These are phyloP conservation scores for Danio tinwini DNA, from an alignment of 2,797 vertebrate species.

Conservation along the genomic window DNA sequence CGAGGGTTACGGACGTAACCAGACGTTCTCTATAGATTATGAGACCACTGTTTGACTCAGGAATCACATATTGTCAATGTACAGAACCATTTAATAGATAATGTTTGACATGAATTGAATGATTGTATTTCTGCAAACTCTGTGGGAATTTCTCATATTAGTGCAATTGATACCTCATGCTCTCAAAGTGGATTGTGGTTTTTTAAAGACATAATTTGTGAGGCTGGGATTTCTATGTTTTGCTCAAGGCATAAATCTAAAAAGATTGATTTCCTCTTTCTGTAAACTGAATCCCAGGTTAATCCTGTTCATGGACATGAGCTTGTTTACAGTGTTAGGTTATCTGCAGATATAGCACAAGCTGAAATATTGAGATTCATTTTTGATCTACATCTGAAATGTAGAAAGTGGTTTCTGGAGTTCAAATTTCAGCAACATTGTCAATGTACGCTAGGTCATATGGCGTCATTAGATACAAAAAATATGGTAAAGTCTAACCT, in stretches of 20 bases:
- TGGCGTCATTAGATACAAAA: no score
- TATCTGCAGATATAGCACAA: background rate
- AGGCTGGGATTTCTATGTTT: conserved; percentile 9
- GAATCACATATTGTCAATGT: background rate
- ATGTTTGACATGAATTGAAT: background rate
- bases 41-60: background rate
- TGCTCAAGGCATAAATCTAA: conserved; percentile 7
- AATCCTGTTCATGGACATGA: conserved; percentile 9
- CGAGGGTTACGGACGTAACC: no score
- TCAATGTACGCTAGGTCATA: no score
- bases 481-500: no score
- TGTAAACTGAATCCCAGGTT: conserved; percentile 27
- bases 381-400: conserved; percentile 5
- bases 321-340: background rate
- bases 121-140: background rate
- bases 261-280: conserved; percentile 10
- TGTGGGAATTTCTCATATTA: background rate
- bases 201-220: conserved; percentile 8
- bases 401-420: background rate
- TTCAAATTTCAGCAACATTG: no score
- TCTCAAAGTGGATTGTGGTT: background rate
- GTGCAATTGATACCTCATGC: background rate
- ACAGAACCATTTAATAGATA: background rate
- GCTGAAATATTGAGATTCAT: background rate
- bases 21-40: no score